These are phyloP conservation scores for Emydocephalus ijimae DNA, from an alignment of 2,113 vertebrate genomes.

Conservation along the genomic window DNA sequence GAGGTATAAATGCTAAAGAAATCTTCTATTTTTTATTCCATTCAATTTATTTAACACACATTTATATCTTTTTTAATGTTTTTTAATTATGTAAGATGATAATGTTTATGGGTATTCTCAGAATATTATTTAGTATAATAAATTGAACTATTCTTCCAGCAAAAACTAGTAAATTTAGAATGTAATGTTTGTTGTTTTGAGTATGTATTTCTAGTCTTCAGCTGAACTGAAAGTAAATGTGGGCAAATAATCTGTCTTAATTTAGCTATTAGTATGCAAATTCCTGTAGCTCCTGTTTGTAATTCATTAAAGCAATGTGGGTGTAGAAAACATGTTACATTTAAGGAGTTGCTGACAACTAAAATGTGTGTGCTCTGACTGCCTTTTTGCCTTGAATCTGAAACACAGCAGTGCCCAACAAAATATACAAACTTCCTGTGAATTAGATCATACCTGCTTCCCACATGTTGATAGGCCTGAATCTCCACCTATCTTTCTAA, in stretches of 20 bases:
- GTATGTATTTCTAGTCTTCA: background rate
- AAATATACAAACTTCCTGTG: background rate
- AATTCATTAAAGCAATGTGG: background rate
- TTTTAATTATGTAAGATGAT: background rate
- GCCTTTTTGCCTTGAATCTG: background rate
- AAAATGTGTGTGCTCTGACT: background rate
- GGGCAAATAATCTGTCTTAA: background rate
- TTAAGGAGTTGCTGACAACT: background rate
- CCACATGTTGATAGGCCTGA: constrained; percentile 83
- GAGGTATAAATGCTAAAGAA: background rate
- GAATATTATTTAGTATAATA: background rate
- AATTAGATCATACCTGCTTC: constrained; percentile 77
- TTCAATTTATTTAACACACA: background rate
- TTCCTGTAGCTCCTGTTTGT: background rate
- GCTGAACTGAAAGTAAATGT: background rate
- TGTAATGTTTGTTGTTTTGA: background rate
- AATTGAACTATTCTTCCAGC: background rate
- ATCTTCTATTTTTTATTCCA: background rate
- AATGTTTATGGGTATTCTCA: background rate
- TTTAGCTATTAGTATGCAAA: background rate
- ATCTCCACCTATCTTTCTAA: constrained; percentile 90
- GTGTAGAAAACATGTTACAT: background rate
- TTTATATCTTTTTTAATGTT: background rate
- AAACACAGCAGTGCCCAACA: background rate
- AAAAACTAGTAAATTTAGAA: background rate